phyloP scores from a whole-genome alignment of 2,113 vertebrate genomes.

The Pollachius pollachius region DNA sequence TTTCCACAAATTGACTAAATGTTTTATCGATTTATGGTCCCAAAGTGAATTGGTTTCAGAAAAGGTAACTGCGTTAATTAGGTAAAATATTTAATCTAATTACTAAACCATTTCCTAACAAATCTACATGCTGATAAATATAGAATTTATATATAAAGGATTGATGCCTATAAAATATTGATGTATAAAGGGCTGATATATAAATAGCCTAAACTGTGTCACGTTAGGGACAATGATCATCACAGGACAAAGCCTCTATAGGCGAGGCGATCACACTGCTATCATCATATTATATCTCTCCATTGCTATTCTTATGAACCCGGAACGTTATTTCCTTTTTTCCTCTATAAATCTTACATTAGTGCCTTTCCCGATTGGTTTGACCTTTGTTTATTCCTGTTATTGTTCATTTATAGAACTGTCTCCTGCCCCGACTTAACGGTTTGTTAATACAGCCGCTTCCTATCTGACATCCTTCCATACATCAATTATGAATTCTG shows the following conservation, averaged over 20 bases:
- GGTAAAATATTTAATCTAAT: too few relatives aligned
- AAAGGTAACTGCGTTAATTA: too few relatives aligned
- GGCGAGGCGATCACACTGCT: conserved; percentile 12
- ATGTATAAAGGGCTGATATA: too few relatives aligned
- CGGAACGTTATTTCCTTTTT: conserved; percentile 44
- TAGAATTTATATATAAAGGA: too few relatives aligned
- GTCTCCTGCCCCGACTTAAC: conserved; percentile 66
- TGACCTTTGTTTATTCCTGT: conserved; percentile 74
- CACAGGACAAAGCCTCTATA: not conserved
- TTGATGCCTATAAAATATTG: too few relatives aligned
- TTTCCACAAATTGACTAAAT: too few relatives aligned
- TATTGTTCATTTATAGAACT: conserved; percentile 76
- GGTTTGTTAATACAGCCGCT: conserved; percentile 61
- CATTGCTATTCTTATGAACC: conserved; percentile 59
- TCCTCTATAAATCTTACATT: conserved; percentile 48
- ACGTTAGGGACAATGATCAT: not conserved
- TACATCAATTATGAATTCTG: conserved; percentile 72
- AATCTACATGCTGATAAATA: too few relatives aligned
- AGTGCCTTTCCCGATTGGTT: conserved; percentile 47
- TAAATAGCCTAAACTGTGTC: not conserved
- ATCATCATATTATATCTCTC: conserved; percentile 56
- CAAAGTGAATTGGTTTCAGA: too few relatives aligned
- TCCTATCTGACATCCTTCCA: conserved; percentile 75
- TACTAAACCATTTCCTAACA: too few relatives aligned
- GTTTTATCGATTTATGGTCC: too few relatives aligned